Evolutionary conservation across 53 echinoderm and acorn worm species (phyloP).

Genomic region (Echinometra lucunter): DNA sequence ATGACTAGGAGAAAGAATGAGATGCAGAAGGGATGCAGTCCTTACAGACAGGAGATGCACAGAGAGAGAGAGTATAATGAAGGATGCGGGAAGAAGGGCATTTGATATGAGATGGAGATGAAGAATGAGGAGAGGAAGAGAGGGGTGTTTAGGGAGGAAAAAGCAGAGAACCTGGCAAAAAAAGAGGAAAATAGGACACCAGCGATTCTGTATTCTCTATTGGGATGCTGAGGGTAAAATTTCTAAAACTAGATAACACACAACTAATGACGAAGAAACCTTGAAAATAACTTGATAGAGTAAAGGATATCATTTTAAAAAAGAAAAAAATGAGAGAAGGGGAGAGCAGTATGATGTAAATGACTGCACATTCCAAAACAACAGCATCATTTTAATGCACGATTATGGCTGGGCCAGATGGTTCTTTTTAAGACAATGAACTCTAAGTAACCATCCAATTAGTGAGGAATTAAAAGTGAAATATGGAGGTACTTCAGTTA

Average conservation of each 20-base stretch:
- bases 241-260: background rate
- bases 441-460: background rate
- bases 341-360: background rate
- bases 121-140: background rate
- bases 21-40: conserved; percentile 43
- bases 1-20: conserved; percentile 28
- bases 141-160: background rate
- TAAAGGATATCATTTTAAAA: background rate
- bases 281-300: background rate
- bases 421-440: background rate
- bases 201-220: background rate
- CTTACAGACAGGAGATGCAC: conserved; percentile 7
- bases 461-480: background rate
- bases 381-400: background rate
- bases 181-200: background rate
- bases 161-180: background rate
- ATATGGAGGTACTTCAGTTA: background rate
- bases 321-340: background rate
- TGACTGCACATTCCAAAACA: background rate
- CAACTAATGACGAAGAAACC: background rate
- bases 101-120: background rate
- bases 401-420: background rate
- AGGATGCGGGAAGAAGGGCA: background rate
- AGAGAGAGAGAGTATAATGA: background rate
- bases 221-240: background rate